Evolutionary conservation across 2,888 invertebrate species (phyloP).

Genomic region (Herminia tarsipennalis): DNA sequence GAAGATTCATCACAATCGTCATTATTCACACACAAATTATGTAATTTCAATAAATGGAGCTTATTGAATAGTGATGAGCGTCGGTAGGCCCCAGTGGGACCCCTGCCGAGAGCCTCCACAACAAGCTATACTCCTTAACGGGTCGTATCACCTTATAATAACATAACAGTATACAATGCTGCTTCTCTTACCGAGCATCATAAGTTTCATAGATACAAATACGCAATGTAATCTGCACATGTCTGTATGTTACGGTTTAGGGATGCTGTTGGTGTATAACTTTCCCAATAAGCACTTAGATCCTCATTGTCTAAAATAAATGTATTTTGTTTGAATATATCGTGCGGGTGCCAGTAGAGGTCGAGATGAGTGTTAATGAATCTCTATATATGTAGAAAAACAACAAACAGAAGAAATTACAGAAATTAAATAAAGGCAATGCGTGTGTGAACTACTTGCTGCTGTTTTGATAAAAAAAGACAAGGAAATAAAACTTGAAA

Average conservation of each 20-base stretch:
- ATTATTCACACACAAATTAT: constrained; percentile 86
- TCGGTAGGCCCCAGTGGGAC: constrained; percentile 76
- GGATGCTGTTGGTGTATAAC: constrained; percentile 45
- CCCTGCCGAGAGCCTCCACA: constrained; percentile 66
- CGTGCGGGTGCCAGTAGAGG: constrained; percentile 49
- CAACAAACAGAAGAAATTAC: neutral
- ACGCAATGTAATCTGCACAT: constrained; percentile 44
- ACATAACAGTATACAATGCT: constrained; percentile 39
- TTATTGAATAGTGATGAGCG: constrained; percentile 86
- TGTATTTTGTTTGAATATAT: constrained; percentile 79
- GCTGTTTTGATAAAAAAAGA: too few relatives aligned
- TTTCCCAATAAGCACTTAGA: constrained; percentile 72
- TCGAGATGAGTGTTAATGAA: constrained; percentile 70
- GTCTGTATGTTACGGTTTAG: constrained; percentile 7
- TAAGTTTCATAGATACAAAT: neutral
- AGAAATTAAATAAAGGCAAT: too few relatives aligned
- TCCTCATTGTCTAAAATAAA: constrained; percentile 77
- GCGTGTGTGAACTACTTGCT: too few relatives aligned
- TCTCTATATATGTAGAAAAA: constrained; percentile 30
- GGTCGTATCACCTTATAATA: constrained; percentile 36
- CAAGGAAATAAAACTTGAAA: too few relatives aligned
- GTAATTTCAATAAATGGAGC: constrained; percentile 85
- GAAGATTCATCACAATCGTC: constrained; percentile 85
- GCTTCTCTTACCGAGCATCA: constrained; percentile 6
- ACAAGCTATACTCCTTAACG: constrained; percentile 36